Percentiles rank a stretch among this genome's conserved stretches.
Evolutionary conservation across 30 jellyfish, hydroid and myxozoan genomes (phyloP).

Genomic region (Phacellophora camtschatica): DNA sequence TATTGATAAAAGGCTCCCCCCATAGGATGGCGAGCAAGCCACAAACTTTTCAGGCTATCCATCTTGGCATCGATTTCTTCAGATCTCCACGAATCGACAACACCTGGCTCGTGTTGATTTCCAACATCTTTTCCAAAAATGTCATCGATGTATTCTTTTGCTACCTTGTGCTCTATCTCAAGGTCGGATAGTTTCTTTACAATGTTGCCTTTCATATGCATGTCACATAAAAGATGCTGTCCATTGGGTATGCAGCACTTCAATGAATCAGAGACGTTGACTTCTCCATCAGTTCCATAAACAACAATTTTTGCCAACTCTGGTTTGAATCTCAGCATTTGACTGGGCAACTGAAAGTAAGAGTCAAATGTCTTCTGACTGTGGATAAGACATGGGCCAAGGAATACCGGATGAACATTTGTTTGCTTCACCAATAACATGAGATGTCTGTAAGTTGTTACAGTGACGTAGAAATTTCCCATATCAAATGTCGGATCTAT

Average conservation of each 20-base stretch:
- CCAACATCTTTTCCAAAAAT: not conserved
- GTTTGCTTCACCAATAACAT: not conserved
- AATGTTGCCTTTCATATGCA: conserved; percentile 1
- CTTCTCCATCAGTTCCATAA: conserved; percentile 4
- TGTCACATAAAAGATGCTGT: not conserved
- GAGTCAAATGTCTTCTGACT: not conserved
- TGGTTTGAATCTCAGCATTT: not conserved
- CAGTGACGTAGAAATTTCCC: conserved; percentile 12
- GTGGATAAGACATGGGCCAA: conserved; percentile 16
- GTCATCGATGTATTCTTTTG: not conserved
- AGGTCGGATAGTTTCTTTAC: not conserved
- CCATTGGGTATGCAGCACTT: conserved; percentile 2
- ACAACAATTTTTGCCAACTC: not conserved
- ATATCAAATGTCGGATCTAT: conserved; percentile 15
- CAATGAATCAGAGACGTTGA: not conserved
- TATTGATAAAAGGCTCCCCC: not conserved
- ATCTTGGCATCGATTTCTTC: not conserved
- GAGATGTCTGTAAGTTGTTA: conserved; percentile 8
- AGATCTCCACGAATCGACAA: not conserved
- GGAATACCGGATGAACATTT: not conserved
- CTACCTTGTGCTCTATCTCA: not conserved
- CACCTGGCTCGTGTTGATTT: not conserved
- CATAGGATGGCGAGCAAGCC: not conserved
- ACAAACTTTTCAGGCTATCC: not conserved
- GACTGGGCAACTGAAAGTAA: not conserved